A percentile compares a stretch with the other conserved stretches of the same genome.
Evolutionary conservation across 2,113 vertebrate species (phyloP).

Genomic region (Cisticola juncidis): DNA sequence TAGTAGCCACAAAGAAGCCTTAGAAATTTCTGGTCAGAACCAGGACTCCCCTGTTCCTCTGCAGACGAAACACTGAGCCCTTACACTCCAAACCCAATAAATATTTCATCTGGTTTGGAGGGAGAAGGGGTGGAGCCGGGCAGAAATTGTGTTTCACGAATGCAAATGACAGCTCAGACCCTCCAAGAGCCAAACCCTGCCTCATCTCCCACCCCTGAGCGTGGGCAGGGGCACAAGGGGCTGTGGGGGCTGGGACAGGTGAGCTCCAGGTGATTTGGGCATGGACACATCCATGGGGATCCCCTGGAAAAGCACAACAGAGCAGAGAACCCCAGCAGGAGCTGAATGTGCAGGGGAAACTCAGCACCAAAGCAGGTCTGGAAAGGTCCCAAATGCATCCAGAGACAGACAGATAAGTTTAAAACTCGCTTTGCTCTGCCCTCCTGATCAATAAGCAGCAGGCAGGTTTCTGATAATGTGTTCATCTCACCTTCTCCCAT

Average conservation of each 20-base stretch:
- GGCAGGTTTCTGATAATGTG: background rate
- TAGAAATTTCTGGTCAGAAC: conserved; percentile 80
- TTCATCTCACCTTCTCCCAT: background rate
- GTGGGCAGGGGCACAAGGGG: background rate
- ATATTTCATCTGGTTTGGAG: conserved; percentile 72
- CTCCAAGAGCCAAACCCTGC: conserved; percentile 2
- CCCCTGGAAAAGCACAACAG: background rate
- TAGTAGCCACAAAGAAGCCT: conserved; percentile 87
- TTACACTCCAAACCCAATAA: conserved; percentile 73
- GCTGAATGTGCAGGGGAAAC: background rate
- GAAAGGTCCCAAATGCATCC: background rate
- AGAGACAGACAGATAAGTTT: background rate
- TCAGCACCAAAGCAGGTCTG: background rate
- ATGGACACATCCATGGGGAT: rapidly evolving
- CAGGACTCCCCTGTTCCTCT: conserved; percentile 78
- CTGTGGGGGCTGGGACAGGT: rapidly evolving
- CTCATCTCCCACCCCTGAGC: background rate
- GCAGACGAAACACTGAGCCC: conserved; percentile 71
- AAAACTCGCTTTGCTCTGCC: background rate
- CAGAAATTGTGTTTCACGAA: conserved; percentile 36
- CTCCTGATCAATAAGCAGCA: background rate
- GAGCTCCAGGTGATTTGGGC: background rate
- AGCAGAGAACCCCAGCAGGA: background rate
- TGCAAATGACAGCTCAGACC: background rate
- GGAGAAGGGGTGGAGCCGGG: conserved; percentile 28